These are phyloP conservation scores for Cirrhinus molitorella DNA, from an alignment of 2,797 vertebrate genomes.

Conservation along the genomic window DNA sequence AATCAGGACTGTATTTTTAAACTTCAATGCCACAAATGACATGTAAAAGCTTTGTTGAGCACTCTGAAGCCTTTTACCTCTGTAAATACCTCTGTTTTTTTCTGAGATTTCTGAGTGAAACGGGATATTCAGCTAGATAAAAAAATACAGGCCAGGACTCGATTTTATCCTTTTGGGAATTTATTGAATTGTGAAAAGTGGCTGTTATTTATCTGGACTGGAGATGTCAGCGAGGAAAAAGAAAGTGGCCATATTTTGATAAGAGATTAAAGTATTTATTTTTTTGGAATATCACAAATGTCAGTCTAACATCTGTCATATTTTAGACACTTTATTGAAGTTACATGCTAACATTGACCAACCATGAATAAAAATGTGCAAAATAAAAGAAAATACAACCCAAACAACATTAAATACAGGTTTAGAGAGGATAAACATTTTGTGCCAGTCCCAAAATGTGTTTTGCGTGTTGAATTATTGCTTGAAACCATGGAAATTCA, in stretches of 20 bases:
- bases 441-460: background rate
- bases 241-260: background rate
- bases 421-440: background rate
- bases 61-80: background rate
- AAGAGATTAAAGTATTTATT: background rate
- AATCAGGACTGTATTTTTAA: background rate
- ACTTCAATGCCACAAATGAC: background rate
- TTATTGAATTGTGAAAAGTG: slow-evolving; percentile 1
- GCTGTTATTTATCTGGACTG: background rate
- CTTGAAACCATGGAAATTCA: background rate
- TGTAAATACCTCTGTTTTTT: background rate
- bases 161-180: background rate
- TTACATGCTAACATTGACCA: background rate
- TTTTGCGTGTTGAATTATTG: background rate
- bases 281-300: too few species aligned
- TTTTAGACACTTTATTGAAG: background rate
- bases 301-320: background rate
- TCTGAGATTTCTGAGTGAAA: background rate
- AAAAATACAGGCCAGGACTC: background rate
- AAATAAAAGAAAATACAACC: background rate
- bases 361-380: background rate
- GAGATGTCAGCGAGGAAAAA: background rate
- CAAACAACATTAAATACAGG: background rate
- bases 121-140: background rate
- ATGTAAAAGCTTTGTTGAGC: slow-evolving; percentile 6